Evolutionary conservation across 2,888 invertebrate genomes (phyloP), one percentile per base, ranked within the genome.

Genomic region (Anthophora plumipes): DNA sequence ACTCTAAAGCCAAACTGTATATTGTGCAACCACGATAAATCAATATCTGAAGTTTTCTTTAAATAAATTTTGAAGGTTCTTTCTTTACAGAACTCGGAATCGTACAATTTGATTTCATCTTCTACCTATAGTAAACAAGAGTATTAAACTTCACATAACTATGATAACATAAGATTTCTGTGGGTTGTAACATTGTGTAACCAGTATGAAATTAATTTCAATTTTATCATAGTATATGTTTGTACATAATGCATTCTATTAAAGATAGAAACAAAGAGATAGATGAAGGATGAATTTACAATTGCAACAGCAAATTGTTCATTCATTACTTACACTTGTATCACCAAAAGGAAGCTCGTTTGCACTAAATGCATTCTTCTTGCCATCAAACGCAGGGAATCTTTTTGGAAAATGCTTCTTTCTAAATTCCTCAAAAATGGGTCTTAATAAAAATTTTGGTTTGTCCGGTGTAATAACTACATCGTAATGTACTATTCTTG

Each of bases 401-500:
- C 91, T 89, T 0, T 94, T 91, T 0, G 94, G 94, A 87, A 95
- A 95, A 71, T 92, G 71, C 78, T 89, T 86, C 6, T 55, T 52
- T 41, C 91, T 89, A 22, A 93, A 90, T 52, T 60, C 80, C 73
- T 93, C 90, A 82, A 95, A 95, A 0, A 95, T 95, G 0, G 81
- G 66, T 0, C 95, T 93, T 69, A 96, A 88, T 84, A 96, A 93
- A 86, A 95, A 95, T 87, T 96, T 97, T 0, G 97, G 97, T 57
- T 93, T 95, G 20, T 97, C 96, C 0, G 97, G 97, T 0, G 91
- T 94, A 48, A 97, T 94, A 0, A 93, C 94, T 0, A 98, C 96
- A 89, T 99, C 99, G 92, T 99, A 99, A 90, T 99, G 98, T 90
- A 95, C 93, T 0, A 95, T 94, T 0, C 60, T 43, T 0, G 85